Evolutionary conservation across 2,888 invertebrate genomes (phyloP), one percentile per base, ranked within the genome.

Genomic region (Campopleginae sp.): DNA sequence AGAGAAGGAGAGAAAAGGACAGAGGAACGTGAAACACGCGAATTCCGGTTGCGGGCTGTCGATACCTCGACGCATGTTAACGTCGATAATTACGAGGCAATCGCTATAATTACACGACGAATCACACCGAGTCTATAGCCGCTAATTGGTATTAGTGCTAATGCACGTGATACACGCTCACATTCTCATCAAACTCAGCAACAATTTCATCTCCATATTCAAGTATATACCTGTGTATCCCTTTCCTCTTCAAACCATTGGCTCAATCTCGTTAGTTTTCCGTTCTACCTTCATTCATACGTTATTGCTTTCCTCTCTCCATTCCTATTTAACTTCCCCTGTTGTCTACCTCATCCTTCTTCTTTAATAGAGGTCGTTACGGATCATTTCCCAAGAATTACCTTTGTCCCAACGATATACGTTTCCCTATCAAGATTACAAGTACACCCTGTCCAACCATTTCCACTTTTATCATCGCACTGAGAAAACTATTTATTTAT

Each of bases 111-210:
- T 85, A 80, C 85, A 82, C 85, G 85, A 85, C 85, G 85, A 82
- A 82, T 82, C 85, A 85, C 85, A 82, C 85, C 82, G 82, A 82
- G 82, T 80, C 82, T 82, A 85, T 85, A 76, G 79, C 66, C 48
- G 51, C 80, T 85, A 85, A 85, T 85, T 85, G 82, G 82, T 82
- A 82, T 85, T 85, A 85, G 85, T 85, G 85, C 76, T 85, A 85
- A 85, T 85, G 76, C 82, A 65, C 82, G 79, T 77, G 76, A 82
- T 80, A 85, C 82, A 82, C 76, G 80, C 82, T 77, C 79, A 65
- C 63, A 68, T 66, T 70, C 48, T 23, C 66, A 81, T 68, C n/a
- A 61, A 54, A 46, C 61, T 66, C 51, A 42, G 54, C 65, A 63
- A 75, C 48, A 82, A 74, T 54, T 76, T 79, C 75, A 38, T 31